Percentiles rank a stretch among this genome's conserved stretches.
Conservation (phyloP, 2,113 vertebrate species). For the Anguilla rostrata region DNA sequence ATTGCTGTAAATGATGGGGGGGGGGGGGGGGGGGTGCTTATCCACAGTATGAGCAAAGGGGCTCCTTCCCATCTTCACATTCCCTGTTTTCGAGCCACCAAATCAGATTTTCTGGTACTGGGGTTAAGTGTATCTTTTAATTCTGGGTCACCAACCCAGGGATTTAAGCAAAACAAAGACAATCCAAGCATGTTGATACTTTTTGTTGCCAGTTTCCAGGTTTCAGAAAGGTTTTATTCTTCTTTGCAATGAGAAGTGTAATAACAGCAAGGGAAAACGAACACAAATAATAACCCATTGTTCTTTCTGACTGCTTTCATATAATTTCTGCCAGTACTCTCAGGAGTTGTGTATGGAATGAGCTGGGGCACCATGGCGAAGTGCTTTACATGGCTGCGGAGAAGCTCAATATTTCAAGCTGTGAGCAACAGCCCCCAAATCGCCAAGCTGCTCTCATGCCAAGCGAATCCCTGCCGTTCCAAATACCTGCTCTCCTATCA, state of each 20-base stretch:
- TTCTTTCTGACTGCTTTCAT: not conserved
- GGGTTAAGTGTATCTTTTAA: too few relatives aligned
- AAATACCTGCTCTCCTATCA: constrained; percentile 6
- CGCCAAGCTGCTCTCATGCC: not conserved
- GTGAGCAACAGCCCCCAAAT: not conserved
- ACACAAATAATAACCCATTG: not conserved
- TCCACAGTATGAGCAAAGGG: too few relatives aligned
- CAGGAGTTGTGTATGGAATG: not conserved
- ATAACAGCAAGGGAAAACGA: not conserved
- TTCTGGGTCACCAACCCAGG: too few relatives aligned
- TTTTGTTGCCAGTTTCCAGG: not conserved
- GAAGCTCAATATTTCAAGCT: constrained; percentile 4
- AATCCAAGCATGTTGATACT: not conserved
- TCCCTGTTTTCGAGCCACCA: too few relatives aligned
- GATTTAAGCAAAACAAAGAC: too few relatives aligned
- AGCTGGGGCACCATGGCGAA: not conserved
- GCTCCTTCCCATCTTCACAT: too few relatives aligned
- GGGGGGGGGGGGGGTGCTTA: too few relatives aligned
- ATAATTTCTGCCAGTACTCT: not conserved
- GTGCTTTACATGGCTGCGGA: not conserved
- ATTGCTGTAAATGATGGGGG: too few relatives aligned
- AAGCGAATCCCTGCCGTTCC: not conserved
- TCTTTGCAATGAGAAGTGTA: not conserved
- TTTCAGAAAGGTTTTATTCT: not conserved
- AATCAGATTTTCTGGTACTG: too few relatives aligned